These are phyloP conservation scores for Mythimna loreyi DNA, from an alignment of 2,888 invertebrate species.

Conservation along the genomic window DNA sequence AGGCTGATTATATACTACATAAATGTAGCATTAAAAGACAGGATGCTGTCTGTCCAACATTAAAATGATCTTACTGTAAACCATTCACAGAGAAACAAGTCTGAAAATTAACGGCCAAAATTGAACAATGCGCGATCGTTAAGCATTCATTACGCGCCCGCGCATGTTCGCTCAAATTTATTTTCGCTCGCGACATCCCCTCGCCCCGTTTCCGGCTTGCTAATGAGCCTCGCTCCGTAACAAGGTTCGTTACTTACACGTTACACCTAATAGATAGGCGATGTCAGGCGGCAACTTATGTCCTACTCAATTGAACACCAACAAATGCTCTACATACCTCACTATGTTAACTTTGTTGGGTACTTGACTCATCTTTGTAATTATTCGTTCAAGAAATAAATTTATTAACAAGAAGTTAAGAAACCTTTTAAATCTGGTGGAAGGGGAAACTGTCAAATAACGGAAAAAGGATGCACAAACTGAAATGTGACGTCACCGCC, in stretches of 20 bases:
- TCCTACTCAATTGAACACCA: slow-evolving; percentile 10
- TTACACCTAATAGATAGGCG: slow-evolving; percentile 48
- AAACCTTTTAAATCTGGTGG: no score
- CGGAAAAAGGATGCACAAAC: no score
- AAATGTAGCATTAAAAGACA: slow-evolving; percentile 13
- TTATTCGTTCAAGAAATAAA: no score
- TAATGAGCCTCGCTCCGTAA: slow-evolving; percentile 69
- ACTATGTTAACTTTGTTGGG: not conserved
- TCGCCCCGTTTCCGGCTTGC: slow-evolving; percentile 72
- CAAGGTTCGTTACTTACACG: slow-evolving; percentile 60
- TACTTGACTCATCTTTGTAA: no score
- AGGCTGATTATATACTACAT: not conserved
- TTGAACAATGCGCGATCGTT: slow-evolving; percentile 67
- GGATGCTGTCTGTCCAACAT: slow-evolving; percentile 35
- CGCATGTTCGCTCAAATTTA: slow-evolving; percentile 70
- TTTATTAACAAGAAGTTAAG: no score
- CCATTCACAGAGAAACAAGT: slow-evolving; percentile 34
- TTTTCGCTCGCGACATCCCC: slow-evolving; percentile 74
- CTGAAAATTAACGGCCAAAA: slow-evolving; percentile 57
- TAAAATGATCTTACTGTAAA: slow-evolving; percentile 21
- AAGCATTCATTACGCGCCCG: slow-evolving; percentile 70
- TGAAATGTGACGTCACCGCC: no score
- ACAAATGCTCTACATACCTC: slow-evolving; percentile 21
- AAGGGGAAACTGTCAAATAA: no score
- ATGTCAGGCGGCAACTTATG: slow-evolving; percentile 36